Evolutionary conservation across 1,140 invertebrate species (phyloP), one percentile per base, ranked within the genome.

Genomic region (Panulirus ornatus): DNA sequence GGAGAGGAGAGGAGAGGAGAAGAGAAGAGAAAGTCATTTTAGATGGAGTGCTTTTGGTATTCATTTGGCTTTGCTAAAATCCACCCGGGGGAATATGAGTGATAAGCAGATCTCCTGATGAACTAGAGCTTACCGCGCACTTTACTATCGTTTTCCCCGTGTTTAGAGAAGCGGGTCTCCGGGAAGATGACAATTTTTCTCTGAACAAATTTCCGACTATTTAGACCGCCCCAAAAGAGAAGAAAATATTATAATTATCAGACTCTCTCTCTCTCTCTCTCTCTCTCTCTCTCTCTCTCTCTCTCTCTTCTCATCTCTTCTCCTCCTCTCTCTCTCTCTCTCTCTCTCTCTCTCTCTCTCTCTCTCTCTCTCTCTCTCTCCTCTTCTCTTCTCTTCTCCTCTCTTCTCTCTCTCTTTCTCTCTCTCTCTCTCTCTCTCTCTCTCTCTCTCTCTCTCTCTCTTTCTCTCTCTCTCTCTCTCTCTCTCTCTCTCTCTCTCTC

Each of bases 401-500:
- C 5, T 42, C 47, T 44, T 30, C 6, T 42, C 44, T 79, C 76
- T 79, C 44, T 51, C 76, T 79, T 30, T 51, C 73, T 16, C 36
- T 42, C n/a, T 76, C 34, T 42, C 34, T 76, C 40, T 76, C 40
- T 38, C n/a, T n/a, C 36, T n/a, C 40, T 38, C 22, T 38, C 73
- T 44, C 73, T n/a, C 9, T 76, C 73, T 2, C 34, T 73, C 73
- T 2, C 44, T 79, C 76, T 47, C 40, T 79, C 44, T 51, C 76
- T 79, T 44, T 51, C 76, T 47, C 76, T 44, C 40, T 79, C 76
- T 44, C 44, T 51, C 76, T 51, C 40, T 79, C 40, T 51, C 44
- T 30, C 14, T 51, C 42, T 30, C 42, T 51, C 42, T 30, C 44
- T n/a, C 40, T 42, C 44, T 79, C 76, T 51, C 44, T 51, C 76